Evolutionary conservation across 1,140 invertebrate species (phyloP).

Genomic region (Rhynchophorus ferrugineus): DNA sequence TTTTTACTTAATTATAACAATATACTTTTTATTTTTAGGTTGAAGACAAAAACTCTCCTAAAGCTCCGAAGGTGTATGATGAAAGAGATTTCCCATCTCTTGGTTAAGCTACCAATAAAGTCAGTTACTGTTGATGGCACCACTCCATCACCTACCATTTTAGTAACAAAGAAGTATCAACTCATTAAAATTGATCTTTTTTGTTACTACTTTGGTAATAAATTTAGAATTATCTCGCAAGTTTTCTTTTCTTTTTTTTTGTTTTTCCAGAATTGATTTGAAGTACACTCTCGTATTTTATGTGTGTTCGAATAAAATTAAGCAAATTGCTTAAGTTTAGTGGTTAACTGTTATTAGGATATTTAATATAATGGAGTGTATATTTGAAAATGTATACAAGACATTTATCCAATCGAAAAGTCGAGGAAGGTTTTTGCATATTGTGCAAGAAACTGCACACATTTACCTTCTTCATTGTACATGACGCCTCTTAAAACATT

Average conservation of each 20-base stretch:
- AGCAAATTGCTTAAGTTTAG: conserved; percentile 8
- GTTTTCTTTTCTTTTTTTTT: conserved; percentile 2
- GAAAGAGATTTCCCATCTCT: conserved; percentile 91
- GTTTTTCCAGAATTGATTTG: not conserved
- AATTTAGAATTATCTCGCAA: conserved; percentile 2
- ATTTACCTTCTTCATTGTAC: conserved; percentile 1
- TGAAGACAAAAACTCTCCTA: conserved; percentile 42
- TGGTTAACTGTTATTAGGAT: conserved; percentile 1
- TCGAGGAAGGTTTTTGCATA: conserved; percentile 1
- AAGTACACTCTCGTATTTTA: not conserved
- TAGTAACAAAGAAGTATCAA: not conserved
- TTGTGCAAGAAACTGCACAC: conserved; percentile 4
- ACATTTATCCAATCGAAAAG: not conserved
- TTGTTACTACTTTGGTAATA: conserved; percentile 11
- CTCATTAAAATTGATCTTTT: conserved; percentile 9
- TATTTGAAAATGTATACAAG: not conserved
- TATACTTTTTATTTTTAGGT: too few relatives aligned
- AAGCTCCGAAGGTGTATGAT: conserved; percentile 89
- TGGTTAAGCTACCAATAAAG: conserved; percentile 48
- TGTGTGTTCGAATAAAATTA: conserved; percentile 17
- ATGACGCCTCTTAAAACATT: conserved; percentile 1
- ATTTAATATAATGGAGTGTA: conserved; percentile 6
- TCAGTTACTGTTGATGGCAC: conserved; percentile 12
- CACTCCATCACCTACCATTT: conserved; percentile 20
- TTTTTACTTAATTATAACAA: conserved; percentile 1